These are phyloP conservation scores for Aphodius sticticus DNA, from an alignment of 2,888 invertebrate genomes.

Conservation along the genomic window DNA sequence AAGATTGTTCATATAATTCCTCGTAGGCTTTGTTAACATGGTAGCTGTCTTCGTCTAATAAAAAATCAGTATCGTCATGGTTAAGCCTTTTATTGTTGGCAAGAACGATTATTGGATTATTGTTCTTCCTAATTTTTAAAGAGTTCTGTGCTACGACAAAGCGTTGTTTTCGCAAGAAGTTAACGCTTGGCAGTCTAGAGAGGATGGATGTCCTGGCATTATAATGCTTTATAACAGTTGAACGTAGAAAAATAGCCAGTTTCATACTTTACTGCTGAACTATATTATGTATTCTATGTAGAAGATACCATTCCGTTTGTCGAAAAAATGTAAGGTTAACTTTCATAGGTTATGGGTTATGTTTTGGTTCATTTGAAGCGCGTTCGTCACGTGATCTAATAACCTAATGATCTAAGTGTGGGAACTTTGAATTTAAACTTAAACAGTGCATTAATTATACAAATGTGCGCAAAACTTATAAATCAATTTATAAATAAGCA, in stretches of 20 bases:
- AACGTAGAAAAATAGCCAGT: not conserved
- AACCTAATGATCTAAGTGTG: not conserved
- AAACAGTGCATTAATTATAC: not conserved
- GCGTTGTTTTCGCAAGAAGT: not conserved
- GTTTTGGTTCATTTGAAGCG: not conserved
- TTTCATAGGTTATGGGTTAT: not conserved
- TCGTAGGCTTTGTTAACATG: constrained; percentile 27
- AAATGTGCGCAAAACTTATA: too few relatives aligned
- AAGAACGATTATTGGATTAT: not conserved
- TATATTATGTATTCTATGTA: not conserved
- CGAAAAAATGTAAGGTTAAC: not conserved
- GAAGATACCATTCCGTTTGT: not conserved
- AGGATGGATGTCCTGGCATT: not conserved
- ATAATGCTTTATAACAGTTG: not conserved
- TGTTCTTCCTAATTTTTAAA: not conserved
- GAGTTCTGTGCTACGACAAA: not conserved
- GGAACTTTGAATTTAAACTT: not conserved
- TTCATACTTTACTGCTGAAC: not conserved
- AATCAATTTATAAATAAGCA: too few relatives aligned
- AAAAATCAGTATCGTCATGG: constrained; percentile 17
- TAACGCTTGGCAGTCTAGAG: not conserved
- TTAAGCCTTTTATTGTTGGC: constrained; percentile 14
- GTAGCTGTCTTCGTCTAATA: constrained; percentile 17
- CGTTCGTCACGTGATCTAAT: not conserved
- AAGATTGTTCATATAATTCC: constrained; percentile 36